A percentile compares a stretch with the other conserved stretches of the same genome.
Evolutionary conservation across 2,797 vertebrate species (phyloP).

Genomic region (Aulostomus chinensis): DNA sequence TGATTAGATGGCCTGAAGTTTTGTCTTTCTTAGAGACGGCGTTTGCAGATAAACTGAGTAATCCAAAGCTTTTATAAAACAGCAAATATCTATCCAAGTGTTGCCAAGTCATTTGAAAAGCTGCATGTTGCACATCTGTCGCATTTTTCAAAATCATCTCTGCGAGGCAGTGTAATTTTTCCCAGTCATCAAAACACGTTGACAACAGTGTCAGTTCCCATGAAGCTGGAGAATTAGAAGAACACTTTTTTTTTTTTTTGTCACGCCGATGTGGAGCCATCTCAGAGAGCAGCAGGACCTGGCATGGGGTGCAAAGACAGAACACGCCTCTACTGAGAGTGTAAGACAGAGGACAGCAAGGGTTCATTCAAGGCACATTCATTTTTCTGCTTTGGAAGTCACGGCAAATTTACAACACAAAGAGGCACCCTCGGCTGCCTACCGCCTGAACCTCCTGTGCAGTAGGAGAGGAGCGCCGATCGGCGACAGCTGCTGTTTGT

Average conservation of each 20-base stretch:
- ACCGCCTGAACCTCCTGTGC: constrained; percentile 26
- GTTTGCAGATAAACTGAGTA: no score
- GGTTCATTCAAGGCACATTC: constrained; percentile 16
- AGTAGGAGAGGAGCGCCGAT: constrained; percentile 5
- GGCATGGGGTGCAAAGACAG: not conserved
- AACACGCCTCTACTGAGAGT: not conserved
- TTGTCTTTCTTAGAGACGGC: no score
- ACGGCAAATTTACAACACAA: constrained; percentile 23
- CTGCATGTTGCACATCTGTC: not conserved
- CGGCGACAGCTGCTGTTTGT: constrained; percentile 43
- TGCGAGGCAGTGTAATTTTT: constrained; percentile 18
- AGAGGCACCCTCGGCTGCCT: constrained; percentile 29
- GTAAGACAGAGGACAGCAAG: constrained; percentile 1
- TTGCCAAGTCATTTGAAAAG: constrained; percentile 10
- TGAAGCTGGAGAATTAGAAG: no score
- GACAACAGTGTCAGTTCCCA: not conserved
- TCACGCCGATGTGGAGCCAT: not conserved
- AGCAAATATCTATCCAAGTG: constrained; percentile 21
- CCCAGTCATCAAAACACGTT: constrained; percentile 18
- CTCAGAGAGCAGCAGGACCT: not conserved
- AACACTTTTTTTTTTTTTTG: no score
- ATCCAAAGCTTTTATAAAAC: constrained; percentile 22
- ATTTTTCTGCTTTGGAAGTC: constrained; percentile 22
- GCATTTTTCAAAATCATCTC: constrained; percentile 6
- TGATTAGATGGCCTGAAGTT: no score